Evolutionary conservation across 2,113 vertebrate genomes (phyloP).

Genomic region (Syngnathus typhle): DNA sequence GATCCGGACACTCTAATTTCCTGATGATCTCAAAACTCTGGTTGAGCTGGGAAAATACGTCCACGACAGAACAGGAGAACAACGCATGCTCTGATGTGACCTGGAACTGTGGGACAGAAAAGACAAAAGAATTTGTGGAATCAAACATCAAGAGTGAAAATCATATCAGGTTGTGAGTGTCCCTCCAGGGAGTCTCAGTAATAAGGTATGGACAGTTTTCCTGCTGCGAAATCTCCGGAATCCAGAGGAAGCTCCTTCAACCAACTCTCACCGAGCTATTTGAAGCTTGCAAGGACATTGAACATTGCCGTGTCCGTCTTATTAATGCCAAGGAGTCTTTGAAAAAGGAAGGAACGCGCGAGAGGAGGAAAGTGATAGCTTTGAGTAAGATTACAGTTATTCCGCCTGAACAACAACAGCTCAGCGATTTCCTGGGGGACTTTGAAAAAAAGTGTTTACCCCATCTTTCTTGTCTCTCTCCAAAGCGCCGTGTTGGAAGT

Average conservation of each 20-base stretch:
- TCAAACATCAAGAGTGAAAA: not conserved
- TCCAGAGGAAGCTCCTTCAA: slow-evolving; percentile 9
- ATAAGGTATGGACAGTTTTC: slow-evolving; percentile 48
- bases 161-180: not conserved
- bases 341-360: slow-evolving; percentile 24
- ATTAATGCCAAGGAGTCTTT: slow-evolving; percentile 19
- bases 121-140: not conserved
- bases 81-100: slow-evolving; percentile 94
- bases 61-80: slow-evolving; percentile 97
- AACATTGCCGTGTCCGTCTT: slow-evolving; percentile 1
- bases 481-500: slow-evolving; percentile 91
- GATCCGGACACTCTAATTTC: slow-evolving; percentile 94
- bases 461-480: slow-evolving; percentile 98
- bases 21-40: slow-evolving; percentile 99
- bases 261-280: slow-evolving; percentile 5
- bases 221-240: slow-evolving; percentile 35
- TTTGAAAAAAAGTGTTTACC: slow-evolving; percentile 66
- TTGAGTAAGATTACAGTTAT: slow-evolving; percentile 42
- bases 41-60: slow-evolving; percentile 97
- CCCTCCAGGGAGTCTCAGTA: slow-evolving; percentile 47
- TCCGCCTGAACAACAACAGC: slow-evolving; percentile 31
- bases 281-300: slow-evolving; percentile 15
- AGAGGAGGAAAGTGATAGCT: slow-evolving; percentile 32
- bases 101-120: slow-evolving; percentile 80
- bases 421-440: slow-evolving; percentile 20